These are phyloP conservation scores for Pipistrellus nathusii DNA, from an alignment of 2,797 vertebrate species.

Conservation along the genomic window DNA sequence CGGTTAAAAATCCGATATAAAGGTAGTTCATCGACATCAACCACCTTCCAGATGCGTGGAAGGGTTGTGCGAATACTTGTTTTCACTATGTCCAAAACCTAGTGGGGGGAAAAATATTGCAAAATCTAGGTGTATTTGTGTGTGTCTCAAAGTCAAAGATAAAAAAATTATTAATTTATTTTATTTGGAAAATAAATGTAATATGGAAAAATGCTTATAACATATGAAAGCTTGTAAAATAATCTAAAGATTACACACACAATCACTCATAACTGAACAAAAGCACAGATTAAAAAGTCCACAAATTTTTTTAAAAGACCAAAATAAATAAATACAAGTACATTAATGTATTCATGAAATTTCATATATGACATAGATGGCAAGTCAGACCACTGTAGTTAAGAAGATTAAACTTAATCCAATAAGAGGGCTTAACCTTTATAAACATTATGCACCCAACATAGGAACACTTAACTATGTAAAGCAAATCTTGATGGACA, in stretches of 20 bases:
- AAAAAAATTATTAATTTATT: too few relatives aligned
- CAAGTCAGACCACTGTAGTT: not conserved
- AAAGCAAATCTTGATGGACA: not conserved
- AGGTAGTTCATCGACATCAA: constrained; percentile 94
- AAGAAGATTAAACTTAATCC: not conserved
- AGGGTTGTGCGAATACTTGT: constrained; percentile 93
- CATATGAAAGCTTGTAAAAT: not conserved
- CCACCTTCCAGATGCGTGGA: constrained; percentile 95
- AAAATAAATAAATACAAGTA: not conserved
- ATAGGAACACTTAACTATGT: not conserved
- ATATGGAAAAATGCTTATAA: too few relatives aligned
- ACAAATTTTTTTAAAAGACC: not conserved
- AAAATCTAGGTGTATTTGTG: constrained; percentile 19
- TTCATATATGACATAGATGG: not conserved
- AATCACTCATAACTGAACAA: not conserved
- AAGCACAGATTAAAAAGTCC: not conserved
- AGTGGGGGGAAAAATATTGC: constrained; percentile 37
- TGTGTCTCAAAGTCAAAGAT: constrained; percentile 3
- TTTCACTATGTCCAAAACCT: constrained; percentile 98
- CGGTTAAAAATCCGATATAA: constrained; percentile 96
- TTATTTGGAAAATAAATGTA: too few relatives aligned
- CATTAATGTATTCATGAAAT: not conserved
- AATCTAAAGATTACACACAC: not conserved
- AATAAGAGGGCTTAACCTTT: not conserved
- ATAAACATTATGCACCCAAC: not conserved